A percentile compares a stretch with the other conserved stretches of the same genome.
Conservation (phyloP, 64 coral and sea anemone species). For the Montipora efflorescens region DNA sequence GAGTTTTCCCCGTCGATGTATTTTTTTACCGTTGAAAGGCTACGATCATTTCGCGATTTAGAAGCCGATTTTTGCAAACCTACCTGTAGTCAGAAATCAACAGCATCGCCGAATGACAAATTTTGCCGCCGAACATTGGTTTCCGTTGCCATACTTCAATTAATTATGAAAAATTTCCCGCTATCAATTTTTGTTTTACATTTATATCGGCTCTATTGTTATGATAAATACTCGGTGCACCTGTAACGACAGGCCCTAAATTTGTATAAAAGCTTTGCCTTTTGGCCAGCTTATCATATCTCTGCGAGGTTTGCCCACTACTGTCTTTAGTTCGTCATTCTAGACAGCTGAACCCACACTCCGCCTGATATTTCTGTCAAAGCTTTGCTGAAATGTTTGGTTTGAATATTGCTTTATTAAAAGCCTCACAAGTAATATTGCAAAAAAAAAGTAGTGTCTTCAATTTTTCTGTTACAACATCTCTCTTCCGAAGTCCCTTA, state of each 20-base stretch:
- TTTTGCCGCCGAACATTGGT: conserved; percentile 69
- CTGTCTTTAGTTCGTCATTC: conserved; percentile 59
- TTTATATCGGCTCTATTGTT: conserved; percentile 95
- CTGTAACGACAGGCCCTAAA: conserved; percentile 85
- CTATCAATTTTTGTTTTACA: conserved; percentile 98
- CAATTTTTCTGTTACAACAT: conserved; percentile 55
- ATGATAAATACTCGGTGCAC: conserved; percentile 92
- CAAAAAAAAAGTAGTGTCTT: conserved; percentile 32
- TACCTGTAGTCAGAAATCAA: conserved; percentile 80
- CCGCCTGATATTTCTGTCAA: conserved; percentile 57
- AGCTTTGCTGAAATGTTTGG: conserved; percentile 86
- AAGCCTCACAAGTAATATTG: conserved; percentile 34
- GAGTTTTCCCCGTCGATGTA: conserved; percentile 73
- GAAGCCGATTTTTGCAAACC: conserved; percentile 54
- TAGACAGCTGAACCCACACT: conserved; percentile 85
- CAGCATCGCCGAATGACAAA: conserved; percentile 81
- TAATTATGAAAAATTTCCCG: conserved; percentile 99
- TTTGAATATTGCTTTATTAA: conserved; percentile 76
- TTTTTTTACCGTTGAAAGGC: conserved; percentile 31
- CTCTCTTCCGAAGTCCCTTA: conserved; percentile 43
- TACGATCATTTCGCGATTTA: neutral
- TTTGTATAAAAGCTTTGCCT: conserved; percentile 98
- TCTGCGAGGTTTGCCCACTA: conserved; percentile 52
- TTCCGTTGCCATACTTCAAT: conserved; percentile 95
- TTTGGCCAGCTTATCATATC: conserved; percentile 92